Evolutionary conservation across 2,113 vertebrate genomes (phyloP), one percentile per base, ranked within the genome.

Genomic region (Misgurnus anguillicaudatus): DNA sequence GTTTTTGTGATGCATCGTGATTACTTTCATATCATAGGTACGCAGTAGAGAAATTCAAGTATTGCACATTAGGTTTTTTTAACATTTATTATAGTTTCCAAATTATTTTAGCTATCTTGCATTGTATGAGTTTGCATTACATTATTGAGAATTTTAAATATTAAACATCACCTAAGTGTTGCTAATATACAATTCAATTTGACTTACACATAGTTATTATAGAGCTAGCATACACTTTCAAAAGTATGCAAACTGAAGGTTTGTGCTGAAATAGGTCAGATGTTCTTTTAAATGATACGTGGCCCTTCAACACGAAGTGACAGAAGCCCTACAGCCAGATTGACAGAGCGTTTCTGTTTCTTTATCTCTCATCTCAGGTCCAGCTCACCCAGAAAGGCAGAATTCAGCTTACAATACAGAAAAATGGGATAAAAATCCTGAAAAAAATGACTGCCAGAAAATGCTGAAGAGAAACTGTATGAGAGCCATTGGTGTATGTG

Each of bases 261-360:
- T 47, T 74, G 57, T 62, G 57, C 57, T 61, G 57, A 31, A 74
- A 62, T 61, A 61, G 39, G 57, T 74, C 47, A 17, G 58, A 74
- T 74, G 71, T 74, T 74, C 71, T 24, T 62, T 74, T 74, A 74
- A 73, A 62, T 61, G 41, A 62, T 17, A 74, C 57, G 5, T 8
- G 45, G 14, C 47, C 2, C 57, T 42, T 31, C 47, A 74, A 74
- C 41, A 10, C 41, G 36, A 62, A 74, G 71, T 16, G 71, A 74
- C 71, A 74, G 57, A 39, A 19, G 41, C 71, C 71, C 71, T 74
- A 5, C 19, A 74, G 71, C 57, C 57, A 72, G 5, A 74, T 47
- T 72, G 60, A 64, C 69, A 45, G 14, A 71, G 60, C 17, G 17
- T 8, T 5, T 10, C 38, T 9, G 5, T 31, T 41, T 41, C 60